Conservation (phyloP, 2,888 invertebrate genomes). For the Tiliacea aurago region DNA sequence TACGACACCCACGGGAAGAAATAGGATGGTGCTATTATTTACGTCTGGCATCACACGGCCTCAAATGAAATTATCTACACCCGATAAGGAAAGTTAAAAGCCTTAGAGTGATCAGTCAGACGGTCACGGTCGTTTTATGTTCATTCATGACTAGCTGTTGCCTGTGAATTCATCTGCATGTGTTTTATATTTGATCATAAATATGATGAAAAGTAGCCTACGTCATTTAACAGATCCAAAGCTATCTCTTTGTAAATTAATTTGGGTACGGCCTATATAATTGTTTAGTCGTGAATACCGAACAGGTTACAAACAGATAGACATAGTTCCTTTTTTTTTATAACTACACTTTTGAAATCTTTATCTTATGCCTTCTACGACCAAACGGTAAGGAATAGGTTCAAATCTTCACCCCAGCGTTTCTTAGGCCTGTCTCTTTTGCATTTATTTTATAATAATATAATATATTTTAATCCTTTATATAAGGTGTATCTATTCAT, state of each 20-base stretch:
- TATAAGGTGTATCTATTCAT: too few relatives aligned
- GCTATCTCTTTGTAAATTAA: neutral
- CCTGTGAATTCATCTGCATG: neutral
- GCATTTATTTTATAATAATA: neutral
- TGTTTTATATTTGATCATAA: neutral
- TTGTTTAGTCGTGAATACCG: neutral
- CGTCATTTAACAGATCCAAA: neutral
- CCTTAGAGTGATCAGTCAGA: neutral
- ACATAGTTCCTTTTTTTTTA: neutral
- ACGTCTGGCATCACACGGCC: too few relatives aligned
- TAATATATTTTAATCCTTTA: neutral
- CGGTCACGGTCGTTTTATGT: neutral
- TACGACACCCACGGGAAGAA: too few relatives aligned
- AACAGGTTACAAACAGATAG: neutral
- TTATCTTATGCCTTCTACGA: neutral
- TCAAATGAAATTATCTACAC: constrained; percentile 33
- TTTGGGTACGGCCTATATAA: neutral
- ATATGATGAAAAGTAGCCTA: neutral
- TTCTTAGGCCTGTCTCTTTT: neutral
- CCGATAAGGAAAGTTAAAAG: constrained; percentile 29
- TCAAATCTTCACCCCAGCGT: neutral
- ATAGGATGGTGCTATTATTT: too few relatives aligned
- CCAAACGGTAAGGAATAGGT: neutral
- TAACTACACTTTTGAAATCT: neutral
- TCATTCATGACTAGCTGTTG: neutral